Base-by-base conservation (phyloP, 2,113 vertebrate genomes). In the Columba livia region DNA sequence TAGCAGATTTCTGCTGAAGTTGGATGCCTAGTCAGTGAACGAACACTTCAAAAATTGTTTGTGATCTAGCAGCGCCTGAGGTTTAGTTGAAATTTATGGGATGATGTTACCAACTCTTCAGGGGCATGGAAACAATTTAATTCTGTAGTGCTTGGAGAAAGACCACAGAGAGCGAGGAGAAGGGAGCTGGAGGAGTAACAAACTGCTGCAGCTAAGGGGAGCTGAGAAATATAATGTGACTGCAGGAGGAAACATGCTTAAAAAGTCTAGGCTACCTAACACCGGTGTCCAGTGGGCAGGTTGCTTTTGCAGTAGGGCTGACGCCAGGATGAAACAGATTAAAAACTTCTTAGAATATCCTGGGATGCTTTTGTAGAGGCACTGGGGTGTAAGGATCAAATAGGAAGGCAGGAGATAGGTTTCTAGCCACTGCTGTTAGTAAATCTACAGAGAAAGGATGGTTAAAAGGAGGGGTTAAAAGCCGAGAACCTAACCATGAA, bases 21-120 rank as follows among this genome's bases (percentile, higher is more conserved):
- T 94, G 36, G 72, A 79, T 87, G 85, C 77, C 54, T 93, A 92
- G 65, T 90, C 75, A 44, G 36, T 90, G 94, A 96, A 90, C 4
- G 17, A 96, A 92, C 89, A 69, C 85, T 96, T 94, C 50, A 97
- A 84, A 93, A 95, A 93, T 87, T 93, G 91, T 96, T 97, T 94
- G 85, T 96, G 85, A 94, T 96, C 53, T 93, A 69, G 54, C 78
- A 90, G 83, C 0, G 83, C 96, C 90, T 92, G 73, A 93, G 96
- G 90, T 96, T 95, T 89, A 85, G 61, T 94, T 95, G 77, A 86
- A 92, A 94, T 94, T 78, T 92, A 87, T 92, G 69, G 72, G 83
- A 90, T 90, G 92, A 88, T 96, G 88, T 92, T 94, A 75, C 44
- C 44, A 92, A 47, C 38, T 96, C 92, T 96, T 95, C 61, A 92